Conservation (phyloP, 2,113 vertebrate genomes). For the Pogona vitticeps region DNA sequence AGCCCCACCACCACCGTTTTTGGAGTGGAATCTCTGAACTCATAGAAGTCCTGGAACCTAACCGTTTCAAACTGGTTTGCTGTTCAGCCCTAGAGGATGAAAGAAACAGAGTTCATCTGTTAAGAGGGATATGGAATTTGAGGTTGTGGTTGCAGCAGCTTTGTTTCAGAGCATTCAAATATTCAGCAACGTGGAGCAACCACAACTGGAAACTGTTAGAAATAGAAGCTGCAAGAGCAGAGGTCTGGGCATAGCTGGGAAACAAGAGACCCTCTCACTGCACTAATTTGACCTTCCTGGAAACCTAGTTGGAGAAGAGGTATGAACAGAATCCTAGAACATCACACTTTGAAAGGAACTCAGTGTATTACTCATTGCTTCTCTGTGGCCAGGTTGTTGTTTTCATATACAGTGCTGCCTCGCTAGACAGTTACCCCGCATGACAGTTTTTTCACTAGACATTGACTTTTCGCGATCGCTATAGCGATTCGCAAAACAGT, state of each 20-base stretch:
- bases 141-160: slow-evolving; percentile 50
- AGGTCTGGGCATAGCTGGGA: background rate
- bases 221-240: slow-evolving; percentile 17
- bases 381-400: no score
- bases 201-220: slow-evolving; percentile 36
- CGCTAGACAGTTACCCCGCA: no score
- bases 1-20: background rate
- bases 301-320: slow-evolving; percentile 4
- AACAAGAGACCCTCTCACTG: slow-evolving; percentile 25
- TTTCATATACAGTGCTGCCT: no score
- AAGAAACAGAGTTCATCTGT: slow-evolving; percentile 51
- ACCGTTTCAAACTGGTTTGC: slow-evolving; percentile 34
- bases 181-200: slow-evolving; percentile 6
- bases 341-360: no score
- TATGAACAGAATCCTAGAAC: background rate
- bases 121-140: slow-evolving; percentile 38
- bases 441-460: no score
- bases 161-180: slow-evolving; percentile 52
- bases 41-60: slow-evolving; percentile 50
- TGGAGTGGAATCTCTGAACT: slow-evolving; percentile 45
- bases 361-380: no score
- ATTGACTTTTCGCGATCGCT: no score
- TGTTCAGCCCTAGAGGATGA: slow-evolving; percentile 54
- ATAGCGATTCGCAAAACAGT: no score
- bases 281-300: background rate